Base-by-base conservation (phyloP, 2,113 vertebrate species). In the Propithecus coquereli region DNA sequence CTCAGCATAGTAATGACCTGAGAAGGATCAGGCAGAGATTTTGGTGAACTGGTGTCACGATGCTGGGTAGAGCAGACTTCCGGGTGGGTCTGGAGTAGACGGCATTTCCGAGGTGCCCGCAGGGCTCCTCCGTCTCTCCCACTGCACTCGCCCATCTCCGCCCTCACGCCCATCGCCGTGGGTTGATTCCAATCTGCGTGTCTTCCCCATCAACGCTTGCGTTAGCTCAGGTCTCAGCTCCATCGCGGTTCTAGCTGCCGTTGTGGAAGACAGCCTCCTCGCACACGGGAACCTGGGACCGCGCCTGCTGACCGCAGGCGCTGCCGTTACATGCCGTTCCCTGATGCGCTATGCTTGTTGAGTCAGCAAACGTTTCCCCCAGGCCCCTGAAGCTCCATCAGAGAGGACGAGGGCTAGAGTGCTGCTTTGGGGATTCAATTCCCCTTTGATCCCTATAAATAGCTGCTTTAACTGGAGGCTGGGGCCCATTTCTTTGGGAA, bases 391-490 rank as follows among this genome's bases (percentile, higher is more conserved):
- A 95, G 70, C 50, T 94, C 83, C 86, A 86, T 68, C 40, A 96
- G 66, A 88, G 50, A 96, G 57, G 50, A 50, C 57, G 87, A 79
- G 12, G 52, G 43, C n/a, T 79, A 89, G 37, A 45, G 27, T 27
- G 1, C 22, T 85, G 30, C 40, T 88, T 52, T 91, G 93, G 65
- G 37, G 83, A 94, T 93, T 95, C 40, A 96, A 52, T 95, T 97
- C 61, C 43, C 34, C 57, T 94, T 93, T 92, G 71, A 54, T 96
- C 34, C 82, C 76, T 91, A 47, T 63, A 97, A 95, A 90, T 73
- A 91, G 40, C 66, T 79, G 37, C 61, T 96, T 91, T 97, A 83
- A 93, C 94, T 94, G 84, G 93, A 97, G 95, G 12, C 80, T 12
- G 43, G 93, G 68, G 68, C 79, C 79, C 82, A 80, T 90, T 95